Evolutionary conservation across 2,113 vertebrate species (phyloP), one percentile per base, ranked within the genome.

Genomic region (Notarius lentiginosus): DNA sequence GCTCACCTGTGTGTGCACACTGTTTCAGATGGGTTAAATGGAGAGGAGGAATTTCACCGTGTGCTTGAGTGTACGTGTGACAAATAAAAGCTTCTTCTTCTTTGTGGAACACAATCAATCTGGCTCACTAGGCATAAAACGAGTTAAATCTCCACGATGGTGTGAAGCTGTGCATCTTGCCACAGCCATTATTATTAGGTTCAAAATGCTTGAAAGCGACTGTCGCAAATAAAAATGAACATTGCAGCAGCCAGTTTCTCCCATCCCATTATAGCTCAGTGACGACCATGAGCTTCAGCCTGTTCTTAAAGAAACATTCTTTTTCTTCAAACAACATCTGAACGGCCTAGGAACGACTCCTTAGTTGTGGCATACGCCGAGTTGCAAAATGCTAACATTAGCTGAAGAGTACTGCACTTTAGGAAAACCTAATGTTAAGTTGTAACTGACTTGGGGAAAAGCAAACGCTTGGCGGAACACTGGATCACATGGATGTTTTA

Each of bases 401-500:
- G 68, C 5, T 49, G 70, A 49, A 22, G 66, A 60, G 18, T 60
- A 56, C 58, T 84, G 18, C 47, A 56, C 58, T 84, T 72, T 72
- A 73, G 20, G 30, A 5, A 30, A 84, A 47, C 1, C 66, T 73
- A n/a, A 75, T 9, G 20, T 47, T 75, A 58, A 58, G 55, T 20
- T 76, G 34, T 61, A 22, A 84, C 34, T 61, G 34, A 72, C 17
- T 56, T 72, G 27, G 30, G 30, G 41, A 18, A 72, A 72, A 34
- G 34, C 34, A 72, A 34, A 34, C 5, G 4, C 22, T 76, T 51
- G 20, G 41, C 10, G 1, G 9, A 75, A 77, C 49, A 51, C 7
- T 53, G 24, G 60, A 76, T 76, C 55, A 75, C 47, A 51, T 58
- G 10, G 10, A 76, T 76, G 55, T 84, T 63, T 84, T 63, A 49